Conservation (phyloP, 2,888 invertebrate species). For the Archaeoteleia sp. region DNA sequence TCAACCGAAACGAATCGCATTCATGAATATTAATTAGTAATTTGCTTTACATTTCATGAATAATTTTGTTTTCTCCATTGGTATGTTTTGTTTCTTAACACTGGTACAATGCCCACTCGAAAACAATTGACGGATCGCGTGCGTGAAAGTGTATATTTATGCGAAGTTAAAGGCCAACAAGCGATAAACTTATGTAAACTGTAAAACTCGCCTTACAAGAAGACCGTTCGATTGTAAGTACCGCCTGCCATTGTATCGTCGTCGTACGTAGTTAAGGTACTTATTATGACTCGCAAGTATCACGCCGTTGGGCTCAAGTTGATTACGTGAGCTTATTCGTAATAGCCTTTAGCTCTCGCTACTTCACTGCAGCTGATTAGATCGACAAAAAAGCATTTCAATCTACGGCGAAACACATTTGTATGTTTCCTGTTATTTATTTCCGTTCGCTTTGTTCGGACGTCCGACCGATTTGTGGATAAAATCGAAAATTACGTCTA, state of each 20-base stretch:
- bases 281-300: slow-evolving; percentile 4
- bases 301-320: background rate
- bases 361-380: background rate
- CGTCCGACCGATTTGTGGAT: background rate
- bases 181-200: slow-evolving; percentile 6
- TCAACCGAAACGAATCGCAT: no score
- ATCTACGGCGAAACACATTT: background rate
- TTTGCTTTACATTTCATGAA: no score
- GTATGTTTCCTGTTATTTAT: slow-evolving; percentile 7
- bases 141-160: slow-evolving; percentile 6
- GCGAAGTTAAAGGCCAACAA: slow-evolving; percentile 2
- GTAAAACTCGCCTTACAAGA: background rate
- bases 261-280: slow-evolving; percentile 4
- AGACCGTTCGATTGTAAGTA: slow-evolving; percentile 3
- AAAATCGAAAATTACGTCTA: background rate
- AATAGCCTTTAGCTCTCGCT: background rate
- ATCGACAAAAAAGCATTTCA: slow-evolving; percentile 2
- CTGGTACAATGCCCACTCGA: background rate
- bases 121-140: background rate
- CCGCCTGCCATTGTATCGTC: slow-evolving; percentile 6
- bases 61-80: no score
- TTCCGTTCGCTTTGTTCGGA: slow-evolving; percentile 5
- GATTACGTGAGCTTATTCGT: slow-evolving; percentile 1
- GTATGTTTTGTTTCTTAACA: no score
- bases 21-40: no score